Evolutionary conservation across 2,797 vertebrate genomes (phyloP).

Genomic region (Diceros bicornis): DNA sequence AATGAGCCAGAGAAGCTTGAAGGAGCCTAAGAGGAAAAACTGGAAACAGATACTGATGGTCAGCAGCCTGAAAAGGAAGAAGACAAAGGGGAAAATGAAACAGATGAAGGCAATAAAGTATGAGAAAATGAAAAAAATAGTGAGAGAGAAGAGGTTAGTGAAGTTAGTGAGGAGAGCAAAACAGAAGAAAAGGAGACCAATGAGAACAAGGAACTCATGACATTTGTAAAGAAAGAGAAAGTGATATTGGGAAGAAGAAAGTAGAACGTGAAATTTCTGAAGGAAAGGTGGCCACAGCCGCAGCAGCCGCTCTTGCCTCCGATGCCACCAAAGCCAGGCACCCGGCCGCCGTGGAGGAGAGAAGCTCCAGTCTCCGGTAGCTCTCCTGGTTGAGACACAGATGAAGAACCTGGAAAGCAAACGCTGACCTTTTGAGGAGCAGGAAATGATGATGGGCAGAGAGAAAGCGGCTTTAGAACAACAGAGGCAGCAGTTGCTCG

Average conservation of each 20-base stretch:
- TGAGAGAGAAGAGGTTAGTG: not conserved
- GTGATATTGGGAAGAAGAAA: not conserved
- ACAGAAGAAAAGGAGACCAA: not conserved
- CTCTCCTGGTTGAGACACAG: conserved; percentile 96
- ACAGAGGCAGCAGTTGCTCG: conserved; percentile 96
- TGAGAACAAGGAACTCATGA: not conserved
- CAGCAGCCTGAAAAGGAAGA: not conserved
- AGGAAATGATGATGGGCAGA: conserved; percentile 98
- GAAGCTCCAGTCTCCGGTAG: conserved; percentile 96
- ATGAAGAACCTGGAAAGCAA: conserved; percentile 99
- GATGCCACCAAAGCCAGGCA: conserved; percentile 88
- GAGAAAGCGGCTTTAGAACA: conserved; percentile 97
- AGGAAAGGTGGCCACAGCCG: not conserved
- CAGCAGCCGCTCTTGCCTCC: not conserved
- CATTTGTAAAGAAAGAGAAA: not conserved
- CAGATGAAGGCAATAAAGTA: not conserved
- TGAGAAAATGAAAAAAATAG: not conserved
- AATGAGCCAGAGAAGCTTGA: not conserved
- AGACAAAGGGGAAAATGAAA: not conserved
- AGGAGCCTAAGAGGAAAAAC: not conserved
- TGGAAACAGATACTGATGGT: not conserved
- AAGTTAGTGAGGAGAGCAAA: not conserved
- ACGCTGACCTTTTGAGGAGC: conserved; percentile 96
- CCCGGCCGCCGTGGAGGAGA: conserved; percentile 95
- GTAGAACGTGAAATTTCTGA: not conserved